Evolutionary conservation across 2,113 vertebrate species (phyloP), one percentile per base, ranked within the genome.

Genomic region (Corvus cornix): DNA sequence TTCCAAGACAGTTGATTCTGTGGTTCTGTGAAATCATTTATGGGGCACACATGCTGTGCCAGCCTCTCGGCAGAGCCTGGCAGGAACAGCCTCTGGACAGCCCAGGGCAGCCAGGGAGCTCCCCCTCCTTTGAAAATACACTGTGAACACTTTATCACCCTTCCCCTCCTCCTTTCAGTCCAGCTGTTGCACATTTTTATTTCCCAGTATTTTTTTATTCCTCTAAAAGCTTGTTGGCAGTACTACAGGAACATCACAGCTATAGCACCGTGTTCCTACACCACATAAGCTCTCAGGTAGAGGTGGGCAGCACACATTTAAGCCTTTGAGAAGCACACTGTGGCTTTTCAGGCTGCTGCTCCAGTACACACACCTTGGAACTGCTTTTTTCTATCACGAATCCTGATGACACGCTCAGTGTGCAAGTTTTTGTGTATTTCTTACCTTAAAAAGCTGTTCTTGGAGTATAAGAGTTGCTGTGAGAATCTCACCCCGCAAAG

Each of bases 251-350:
- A 0, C 10, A 2, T 14, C 24, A 2, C 28, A 16, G 27, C 63
- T 27, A 1, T 1, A 22, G 51, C 55, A 5, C 17, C 2, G 0
- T 3, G 22, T 26, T 18, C 20, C 39, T 10, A 2, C 24, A 3
- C 2, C 41, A 2, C 9, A 0, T 2, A 1, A 18, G 12, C 4
- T 6, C 3, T 28, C 17, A 18, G 28, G 2, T 26, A 4, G 20
- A 16, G 31, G 22, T 9, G 51, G 48, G 37, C 44, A 70, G 53
- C 66, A 10, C 35, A 4, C 24, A 1, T 6, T 4, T 5, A 2
- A 28, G 18, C 62, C 52, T 43, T 20, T 30, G 51, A 51, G 44
- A 43, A 59, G 30, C 43, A 3, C 9, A 2, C 13, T 1, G 3
- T 62, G 49, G 62, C 30, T 6, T 41, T 28, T n/a, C 49, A 31